A percentile compares a stretch with the other conserved stretches of the same genome.
phyloP scores from a whole-genome alignment of 2,113 vertebrate genomes.

The Garra rufa region DNA sequence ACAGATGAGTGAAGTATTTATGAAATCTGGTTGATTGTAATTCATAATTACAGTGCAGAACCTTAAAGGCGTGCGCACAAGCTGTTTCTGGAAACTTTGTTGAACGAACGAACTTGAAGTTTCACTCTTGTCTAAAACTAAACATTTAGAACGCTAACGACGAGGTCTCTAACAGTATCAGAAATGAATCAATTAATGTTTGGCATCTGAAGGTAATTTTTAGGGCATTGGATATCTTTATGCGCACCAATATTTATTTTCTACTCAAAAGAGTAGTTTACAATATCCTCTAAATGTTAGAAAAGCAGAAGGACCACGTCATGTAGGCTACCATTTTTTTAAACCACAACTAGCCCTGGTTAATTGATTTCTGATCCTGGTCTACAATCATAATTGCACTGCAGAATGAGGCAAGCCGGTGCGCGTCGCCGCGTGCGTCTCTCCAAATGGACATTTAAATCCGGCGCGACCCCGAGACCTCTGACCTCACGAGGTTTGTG shows the following conservation, averaged over 20 bases:
- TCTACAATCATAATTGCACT: background rate
- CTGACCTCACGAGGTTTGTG: slow-evolving; percentile 88
- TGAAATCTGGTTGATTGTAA: background rate
- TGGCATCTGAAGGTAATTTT: background rate
- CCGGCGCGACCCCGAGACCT: slow-evolving; percentile 83
- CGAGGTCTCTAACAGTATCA: background rate
- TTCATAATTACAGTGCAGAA: background rate
- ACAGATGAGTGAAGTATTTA: background rate
- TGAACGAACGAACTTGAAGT: background rate
- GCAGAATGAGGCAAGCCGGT: background rate
- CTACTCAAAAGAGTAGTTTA: background rate
- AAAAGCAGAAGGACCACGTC: too few species aligned
- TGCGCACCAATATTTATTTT: background rate
- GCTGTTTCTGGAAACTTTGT: background rate
- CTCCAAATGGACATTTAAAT: slow-evolving; percentile 40
- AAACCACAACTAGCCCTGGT: background rate
- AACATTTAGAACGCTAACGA: background rate
- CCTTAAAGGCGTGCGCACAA: background rate
- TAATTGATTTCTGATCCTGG: background rate
- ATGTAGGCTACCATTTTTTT: background rate
- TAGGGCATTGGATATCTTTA: background rate
- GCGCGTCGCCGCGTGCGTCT: slow-evolving; percentile 9
- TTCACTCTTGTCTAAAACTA: background rate
- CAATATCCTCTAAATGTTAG: background rate
- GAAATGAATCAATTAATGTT: background rate